Conservation (phyloP, 2,888 invertebrate genomes). For the Apodemia duryi region DNA sequence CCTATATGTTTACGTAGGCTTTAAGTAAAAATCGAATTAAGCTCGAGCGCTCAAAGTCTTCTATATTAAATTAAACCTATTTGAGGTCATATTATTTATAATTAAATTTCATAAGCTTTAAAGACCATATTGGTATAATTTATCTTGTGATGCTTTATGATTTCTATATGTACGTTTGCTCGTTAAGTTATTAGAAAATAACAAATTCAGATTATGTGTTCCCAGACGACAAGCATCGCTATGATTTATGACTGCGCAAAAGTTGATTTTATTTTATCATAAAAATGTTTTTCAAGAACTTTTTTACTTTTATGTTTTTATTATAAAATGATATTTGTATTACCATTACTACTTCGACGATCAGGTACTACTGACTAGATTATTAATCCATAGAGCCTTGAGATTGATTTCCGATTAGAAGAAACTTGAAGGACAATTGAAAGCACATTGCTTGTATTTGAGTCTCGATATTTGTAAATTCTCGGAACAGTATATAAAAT, state of each 20-base stretch:
- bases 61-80: neutral
- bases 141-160: neutral
- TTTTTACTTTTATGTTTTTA: neutral
- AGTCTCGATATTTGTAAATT: no score
- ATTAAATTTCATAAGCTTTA: neutral
- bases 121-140: neutral
- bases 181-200: slow-evolving; percentile 3
- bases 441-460: no score
- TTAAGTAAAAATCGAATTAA: no score
- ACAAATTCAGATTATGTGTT: neutral
- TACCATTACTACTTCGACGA: no score
- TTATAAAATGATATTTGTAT: neutral
- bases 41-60: no score
- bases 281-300: neutral
- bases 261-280: neutral
- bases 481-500: no score
- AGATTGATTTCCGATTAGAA: no score
- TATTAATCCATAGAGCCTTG: no score
- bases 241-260: neutral
- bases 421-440: no score
- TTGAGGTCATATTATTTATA: neutral
- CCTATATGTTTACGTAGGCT: no score
- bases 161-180: neutral
- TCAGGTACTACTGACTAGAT: no score
- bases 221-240: slow-evolving; percentile 1